phyloP scores from a whole-genome alignment of 1,140 invertebrate genomes.

The Bombus terrestris region DNA sequence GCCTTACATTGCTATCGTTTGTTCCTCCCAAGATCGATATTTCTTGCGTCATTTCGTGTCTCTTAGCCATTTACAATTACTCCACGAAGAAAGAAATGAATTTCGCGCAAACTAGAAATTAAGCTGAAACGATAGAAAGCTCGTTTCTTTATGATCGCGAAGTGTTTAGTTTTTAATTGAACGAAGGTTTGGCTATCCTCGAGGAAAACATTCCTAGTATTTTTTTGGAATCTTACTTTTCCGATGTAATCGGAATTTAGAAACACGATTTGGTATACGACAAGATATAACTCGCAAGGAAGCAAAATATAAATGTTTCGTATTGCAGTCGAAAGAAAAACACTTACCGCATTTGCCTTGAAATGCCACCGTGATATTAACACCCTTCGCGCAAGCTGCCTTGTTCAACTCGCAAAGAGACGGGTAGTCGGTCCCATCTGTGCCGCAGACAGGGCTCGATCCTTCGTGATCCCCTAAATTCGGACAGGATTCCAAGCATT shows the following conservation, averaged over 20 bases:
- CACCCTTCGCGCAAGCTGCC: constrained; percentile 88
- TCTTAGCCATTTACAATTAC: not conserved
- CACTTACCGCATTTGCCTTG: constrained; percentile 94
- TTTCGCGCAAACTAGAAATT: not conserved
- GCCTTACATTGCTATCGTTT: not conserved
- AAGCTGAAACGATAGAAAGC: not conserved
- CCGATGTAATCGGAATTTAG: too few relatives aligned
- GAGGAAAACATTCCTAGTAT: too few relatives aligned
- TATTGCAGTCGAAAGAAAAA: constrained; percentile 2
- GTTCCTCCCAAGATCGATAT: not conserved
- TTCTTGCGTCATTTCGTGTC: not conserved
- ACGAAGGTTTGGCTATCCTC: too few relatives aligned
- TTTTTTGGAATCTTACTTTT: too few relatives aligned
- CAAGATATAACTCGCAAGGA: too few relatives aligned
- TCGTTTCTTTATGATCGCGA: too few relatives aligned
- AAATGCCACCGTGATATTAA: constrained; percentile 93
- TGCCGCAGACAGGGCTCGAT: constrained; percentile 89
- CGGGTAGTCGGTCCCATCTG: constrained; percentile 88
- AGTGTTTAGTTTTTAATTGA: too few relatives aligned
- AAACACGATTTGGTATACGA: not conserved
- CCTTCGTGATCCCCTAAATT: constrained; percentile 91
- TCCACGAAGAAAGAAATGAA: not conserved
- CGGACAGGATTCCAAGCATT: constrained; percentile 89
- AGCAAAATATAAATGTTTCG: not conserved
- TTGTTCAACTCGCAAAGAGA: constrained; percentile 92